Evolutionary conservation across 2,888 invertebrate species (phyloP).

Genomic region (Acleris emargana): DNA sequence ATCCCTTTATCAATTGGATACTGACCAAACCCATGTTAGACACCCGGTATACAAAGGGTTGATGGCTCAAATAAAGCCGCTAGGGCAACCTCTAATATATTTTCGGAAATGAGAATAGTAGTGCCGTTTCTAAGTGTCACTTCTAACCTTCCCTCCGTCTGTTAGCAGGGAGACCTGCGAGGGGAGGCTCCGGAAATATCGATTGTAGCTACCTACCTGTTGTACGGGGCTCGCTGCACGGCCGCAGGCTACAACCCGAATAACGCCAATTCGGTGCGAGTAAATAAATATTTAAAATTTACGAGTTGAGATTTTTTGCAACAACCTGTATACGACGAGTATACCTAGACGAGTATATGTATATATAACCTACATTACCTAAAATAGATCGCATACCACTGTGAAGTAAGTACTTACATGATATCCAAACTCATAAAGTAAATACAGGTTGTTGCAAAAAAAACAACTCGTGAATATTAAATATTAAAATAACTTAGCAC

Average conservation of each 20-base stretch:
- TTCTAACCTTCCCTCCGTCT: slow-evolving; percentile 58
- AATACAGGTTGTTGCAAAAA: no score
- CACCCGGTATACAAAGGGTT: slow-evolving; percentile 21
- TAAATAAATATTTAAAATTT: slow-evolving; percentile 20
- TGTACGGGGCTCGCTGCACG: slow-evolving; percentile 44
- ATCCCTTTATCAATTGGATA: slow-evolving; percentile 7
- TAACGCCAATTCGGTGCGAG: slow-evolving; percentile 24
- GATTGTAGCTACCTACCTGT: slow-evolving; percentile 63
- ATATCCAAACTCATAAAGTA: no score
- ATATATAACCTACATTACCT: not conserved
- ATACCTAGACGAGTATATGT: no score
- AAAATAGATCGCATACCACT: not conserved
- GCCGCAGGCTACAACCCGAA: slow-evolving; percentile 31
- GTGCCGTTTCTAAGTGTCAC: slow-evolving; percentile 47
- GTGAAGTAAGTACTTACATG: no score
- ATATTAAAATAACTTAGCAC: no score
- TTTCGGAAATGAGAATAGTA: slow-evolving; percentile 37
- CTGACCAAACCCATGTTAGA: slow-evolving; percentile 15
- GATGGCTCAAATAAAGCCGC: slow-evolving; percentile 30
- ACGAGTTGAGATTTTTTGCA: slow-evolving; percentile 7
- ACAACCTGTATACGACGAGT: not conserved
- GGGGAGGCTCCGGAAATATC: slow-evolving; percentile 59
- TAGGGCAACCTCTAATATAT: slow-evolving; percentile 32
- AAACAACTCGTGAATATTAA: no score
- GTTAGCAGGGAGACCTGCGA: slow-evolving; percentile 50